Evolutionary conservation across 2,797 vertebrate genomes (phyloP), one percentile per base, ranked within the genome.

Genomic region (Sarcoramphus papa): DNA sequence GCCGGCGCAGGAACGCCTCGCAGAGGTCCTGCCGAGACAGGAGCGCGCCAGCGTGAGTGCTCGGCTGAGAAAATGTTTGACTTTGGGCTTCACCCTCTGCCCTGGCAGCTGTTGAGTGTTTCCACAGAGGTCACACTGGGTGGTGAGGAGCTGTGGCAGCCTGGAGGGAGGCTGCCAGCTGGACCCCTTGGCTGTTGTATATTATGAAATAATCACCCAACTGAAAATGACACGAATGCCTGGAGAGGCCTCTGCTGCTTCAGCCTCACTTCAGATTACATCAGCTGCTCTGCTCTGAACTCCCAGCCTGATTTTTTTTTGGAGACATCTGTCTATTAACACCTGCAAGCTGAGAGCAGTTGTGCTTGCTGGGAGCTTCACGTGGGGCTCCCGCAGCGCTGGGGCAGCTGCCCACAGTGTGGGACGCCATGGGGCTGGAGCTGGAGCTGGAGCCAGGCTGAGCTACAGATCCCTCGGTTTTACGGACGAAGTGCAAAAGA

Each of bases 1-100:
- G 37, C 57, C 0, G 0, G 47, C 2, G 0, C 7, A 35, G 31
- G 60, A 90, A 9, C 2, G 2, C 18, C 28, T 64, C 0, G 0
- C 19, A 12, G 31, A n/a, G 70, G 24, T 40, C n/a, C 57, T 77
- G 37, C 53, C 0, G 3, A 31, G 67, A 12, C 35, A 57, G 57
- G 2, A 64, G 6, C 8, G 1, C 0, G 0, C 14, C 30, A 16
- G 24, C 7, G 24, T 21, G 41, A 62, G 23, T 3, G 18, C 53
- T 82, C 1, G 7, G 25, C 70, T 43, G 56, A 59, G 41, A 27
- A 93, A 78, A 68, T 5, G 7, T 19, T 43, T 31, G n/a, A 25
- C 37, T 82, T 63, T 10, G 57, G 56, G 43, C 53, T 93, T 74
- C 5, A 8, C 15, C 15, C 17, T 80, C 56, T 70, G 43, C 48